A percentile compares a stretch with the other conserved stretches of the same genome.
Evolutionary conservation across 2,113 vertebrate species (phyloP).

Genomic region (Odontophorus gujanensis): DNA sequence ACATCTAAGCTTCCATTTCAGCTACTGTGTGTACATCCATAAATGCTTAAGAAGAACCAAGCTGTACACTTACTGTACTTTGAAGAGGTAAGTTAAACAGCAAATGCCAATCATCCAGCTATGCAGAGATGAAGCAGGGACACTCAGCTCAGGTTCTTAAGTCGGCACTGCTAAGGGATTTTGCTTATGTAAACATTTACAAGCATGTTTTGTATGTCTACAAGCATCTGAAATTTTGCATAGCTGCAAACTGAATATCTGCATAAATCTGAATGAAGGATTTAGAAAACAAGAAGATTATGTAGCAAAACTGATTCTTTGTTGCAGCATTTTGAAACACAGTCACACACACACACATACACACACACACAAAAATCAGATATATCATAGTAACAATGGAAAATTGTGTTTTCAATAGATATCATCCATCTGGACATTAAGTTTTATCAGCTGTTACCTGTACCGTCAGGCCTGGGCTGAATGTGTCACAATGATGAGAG

Average conservation of each 20-base stretch:
- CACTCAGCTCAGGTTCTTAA: slow-evolving; percentile 54
- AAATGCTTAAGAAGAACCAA: slow-evolving; percentile 11
- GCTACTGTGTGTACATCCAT: not conserved
- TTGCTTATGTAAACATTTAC: slow-evolving; percentile 57
- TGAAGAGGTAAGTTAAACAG: slow-evolving; percentile 54
- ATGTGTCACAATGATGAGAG: not conserved
- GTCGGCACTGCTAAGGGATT: slow-evolving; percentile 28
- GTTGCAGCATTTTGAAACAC: slow-evolving; percentile 26
- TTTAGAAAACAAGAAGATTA: slow-evolving; percentile 56
- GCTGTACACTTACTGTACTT: slow-evolving; percentile 16
- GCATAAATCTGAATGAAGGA: slow-evolving; percentile 49
- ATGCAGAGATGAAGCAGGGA: slow-evolving; percentile 32
- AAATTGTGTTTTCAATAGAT: slow-evolving; percentile 15
- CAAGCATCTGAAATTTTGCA: slow-evolving; percentile 49
- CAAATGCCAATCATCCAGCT: slow-evolving; percentile 36
- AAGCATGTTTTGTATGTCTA: slow-evolving; percentile 13
- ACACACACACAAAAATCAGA: slow-evolving; percentile 39
- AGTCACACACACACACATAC: slow-evolving; percentile 20
- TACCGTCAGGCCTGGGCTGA: not conserved
- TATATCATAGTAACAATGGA: not conserved
- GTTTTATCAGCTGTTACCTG: not conserved
- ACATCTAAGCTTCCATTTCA: slow-evolving; percentile 27
- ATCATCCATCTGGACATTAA: not conserved
- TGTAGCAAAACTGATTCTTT: slow-evolving; percentile 34
- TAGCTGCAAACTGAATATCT: slow-evolving; percentile 63